Percentiles rank a stretch among this genome's conserved stretches.
Evolutionary conservation across 2,113 vertebrate species (phyloP).

Genomic region (Elgaria multicarinata): DNA sequence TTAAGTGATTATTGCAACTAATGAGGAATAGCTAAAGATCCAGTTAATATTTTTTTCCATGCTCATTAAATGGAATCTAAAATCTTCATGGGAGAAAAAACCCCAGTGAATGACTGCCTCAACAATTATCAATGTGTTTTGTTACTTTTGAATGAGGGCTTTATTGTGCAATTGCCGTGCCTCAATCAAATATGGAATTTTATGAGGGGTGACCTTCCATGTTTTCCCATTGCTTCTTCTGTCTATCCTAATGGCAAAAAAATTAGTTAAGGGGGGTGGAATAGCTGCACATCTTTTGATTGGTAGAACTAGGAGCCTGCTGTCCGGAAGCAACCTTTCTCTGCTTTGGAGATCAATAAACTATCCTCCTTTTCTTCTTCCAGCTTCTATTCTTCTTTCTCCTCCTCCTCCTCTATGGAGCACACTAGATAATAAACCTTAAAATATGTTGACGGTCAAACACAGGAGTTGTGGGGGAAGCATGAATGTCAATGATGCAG

Average conservation of each 20-base stretch:
- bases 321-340: not conserved
- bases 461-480: not conserved
- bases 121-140: not conserved
- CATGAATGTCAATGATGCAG: not conserved
- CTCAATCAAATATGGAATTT: too few species aligned
- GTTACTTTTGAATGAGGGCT: not conserved
- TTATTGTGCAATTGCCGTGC: not conserved
- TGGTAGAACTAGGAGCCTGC: not conserved
- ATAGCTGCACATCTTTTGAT: not conserved
- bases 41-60: not conserved
- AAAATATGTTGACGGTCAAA: not conserved
- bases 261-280: not conserved
- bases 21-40: not conserved
- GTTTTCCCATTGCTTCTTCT: not conserved
- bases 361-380: too few species aligned
- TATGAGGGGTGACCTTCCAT: not conserved
- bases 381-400: too few species aligned
- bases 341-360: not conserved
- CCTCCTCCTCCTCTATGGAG: too few species aligned
- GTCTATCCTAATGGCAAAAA: not conserved
- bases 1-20: conserved; percentile 21
- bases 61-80: conserved; percentile 9
- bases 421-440: not conserved
- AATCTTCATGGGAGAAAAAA: rapidly evolving
- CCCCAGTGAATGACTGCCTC: not conserved